Base-by-base conservation (phyloP, 2,113 vertebrate genomes). In the Menidia beryllina region DNA sequence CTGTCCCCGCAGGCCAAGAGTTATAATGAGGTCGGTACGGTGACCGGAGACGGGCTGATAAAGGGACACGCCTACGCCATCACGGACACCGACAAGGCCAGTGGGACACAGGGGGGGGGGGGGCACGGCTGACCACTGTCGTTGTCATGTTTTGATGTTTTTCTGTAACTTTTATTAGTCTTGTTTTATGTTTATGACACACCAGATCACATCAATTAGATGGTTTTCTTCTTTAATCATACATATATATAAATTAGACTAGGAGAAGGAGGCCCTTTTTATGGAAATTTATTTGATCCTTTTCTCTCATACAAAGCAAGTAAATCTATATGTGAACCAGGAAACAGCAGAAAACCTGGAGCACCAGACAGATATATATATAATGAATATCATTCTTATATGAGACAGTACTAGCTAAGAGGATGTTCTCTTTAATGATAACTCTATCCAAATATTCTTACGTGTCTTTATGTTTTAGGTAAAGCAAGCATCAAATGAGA, bases 61-160 rank as follows among this genome's bases (percentile, higher is more conserved):
- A 92, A 83, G 75, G 93, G 93, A 53, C 94, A 95, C 1, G 93
- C 94, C 2, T 95, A 95, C 6, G 90, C 94, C 26, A 93, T 95
- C 79, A 93, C 93, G 0, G 90, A 88, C 64, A 90, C 89, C 0
- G 84, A 92, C 56, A 89, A 85, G 91, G 94, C 82, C 25, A 69
- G 91, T 84, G 64, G 50, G 23, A 56, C n/a, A 20, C 20, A n/a
- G 13, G 36, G 13, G 36, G 13, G 38, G 52, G n/a, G n/a, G n/a
- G n/a, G n/a, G n/a, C n/a, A n/a, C n/a, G n/a, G n/a, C n/a, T n/a
- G n/a, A n/a, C n/a, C 6, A 5, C 41, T 5, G 15, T 34, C 10
- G 30, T 34, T 10, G 10, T 34, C 30, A 34, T 17, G 38, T 21
- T 2, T 54, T 34, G 7, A 15, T 49, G 5, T 21, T n/a, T n/a